These are phyloP conservation scores for Apotomis turbidana DNA, from an alignment of 2,888 invertebrate species.

Conservation along the genomic window DNA sequence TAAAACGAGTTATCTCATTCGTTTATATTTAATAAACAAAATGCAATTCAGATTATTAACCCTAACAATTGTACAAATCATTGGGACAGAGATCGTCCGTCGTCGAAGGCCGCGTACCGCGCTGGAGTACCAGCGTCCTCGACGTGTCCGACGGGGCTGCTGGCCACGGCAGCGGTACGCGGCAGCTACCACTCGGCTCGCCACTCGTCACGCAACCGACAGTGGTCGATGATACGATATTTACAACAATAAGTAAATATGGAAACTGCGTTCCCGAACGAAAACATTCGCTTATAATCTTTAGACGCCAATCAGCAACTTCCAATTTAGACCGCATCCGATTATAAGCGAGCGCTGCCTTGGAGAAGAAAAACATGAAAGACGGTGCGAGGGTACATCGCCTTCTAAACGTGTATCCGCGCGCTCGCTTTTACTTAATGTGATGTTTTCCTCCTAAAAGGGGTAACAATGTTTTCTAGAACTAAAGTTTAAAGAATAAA, in stretches of 20 bases:
- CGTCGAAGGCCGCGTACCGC: conserved; percentile 60
- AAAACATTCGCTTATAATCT: conserved; percentile 70
- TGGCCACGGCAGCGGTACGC: conserved; percentile 48
- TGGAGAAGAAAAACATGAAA: conserved; percentile 71
- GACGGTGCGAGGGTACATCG: conserved; percentile 73
- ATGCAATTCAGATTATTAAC: conserved; percentile 84
- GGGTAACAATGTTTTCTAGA: conserved; percentile 68
- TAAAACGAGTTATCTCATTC: conserved; percentile 70
- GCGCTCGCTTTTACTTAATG: conserved; percentile 59
- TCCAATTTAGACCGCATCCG: conserved; percentile 72
- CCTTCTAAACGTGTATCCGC: conserved; percentile 67
- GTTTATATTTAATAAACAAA: conserved; percentile 85
- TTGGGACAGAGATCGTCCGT: conserved; percentile 70
- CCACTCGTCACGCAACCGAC: conserved; percentile 71
- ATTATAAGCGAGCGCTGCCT: conserved; percentile 61
- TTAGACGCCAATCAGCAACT: conserved; percentile 74
- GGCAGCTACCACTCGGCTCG: conserved; percentile 64
- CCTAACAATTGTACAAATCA: conserved; percentile 83
- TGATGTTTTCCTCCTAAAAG: conserved; percentile 74
- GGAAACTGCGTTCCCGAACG: conserved; percentile 49
- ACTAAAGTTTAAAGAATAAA: conserved; percentile 51
- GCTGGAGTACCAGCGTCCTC: conserved; percentile 25
- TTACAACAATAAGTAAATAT: conserved; percentile 67
- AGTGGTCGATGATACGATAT: conserved; percentile 65
- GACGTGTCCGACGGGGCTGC: neutral